A percentile compares a stretch with the other conserved stretches of the same genome.
Evolutionary conservation across 2,888 invertebrate genomes (phyloP).

Genomic region (Oithona nana): DNA sequence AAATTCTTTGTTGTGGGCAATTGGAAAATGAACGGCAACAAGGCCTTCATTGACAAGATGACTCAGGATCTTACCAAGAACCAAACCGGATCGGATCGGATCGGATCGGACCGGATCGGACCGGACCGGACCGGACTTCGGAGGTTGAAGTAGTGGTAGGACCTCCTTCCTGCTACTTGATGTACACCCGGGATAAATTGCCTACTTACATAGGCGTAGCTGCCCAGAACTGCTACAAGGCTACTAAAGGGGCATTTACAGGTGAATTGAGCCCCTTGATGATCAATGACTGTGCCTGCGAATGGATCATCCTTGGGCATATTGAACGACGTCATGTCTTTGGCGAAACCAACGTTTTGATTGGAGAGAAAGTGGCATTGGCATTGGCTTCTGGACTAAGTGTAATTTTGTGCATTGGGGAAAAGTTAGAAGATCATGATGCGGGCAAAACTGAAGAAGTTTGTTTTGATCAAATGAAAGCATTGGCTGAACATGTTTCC

Average conservation of each 20-base stretch:
- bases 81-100: too few relatives aligned
- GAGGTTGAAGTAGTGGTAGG: constrained; percentile 75
- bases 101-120: too few relatives aligned
- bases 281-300: constrained; percentile 36
- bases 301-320: constrained; percentile 39
- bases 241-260: constrained; percentile 54
- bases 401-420: constrained; percentile 91
- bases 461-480: constrained; percentile 60
- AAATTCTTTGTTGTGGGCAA: constrained; percentile 98
- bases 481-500: constrained; percentile 26
- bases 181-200: constrained; percentile 46
- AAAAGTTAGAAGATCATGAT: constrained; percentile 85
- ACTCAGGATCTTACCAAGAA: constrained; percentile 53
- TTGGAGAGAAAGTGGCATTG: constrained; percentile 21
- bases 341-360: constrained; percentile 30
- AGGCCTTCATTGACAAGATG: constrained; percentile 59
- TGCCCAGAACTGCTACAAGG: constrained; percentile 90
- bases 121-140: too few relatives aligned
- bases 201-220: constrained; percentile 53
- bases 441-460: constrained; percentile 83
- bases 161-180: constrained; percentile 68
- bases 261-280: constrained; percentile 25
- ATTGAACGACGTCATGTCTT: constrained; percentile 39
- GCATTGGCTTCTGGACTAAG: constrained; percentile 22
- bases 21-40: constrained; percentile 98